Evolutionary conservation across 2,888 invertebrate species (phyloP).

Genomic region (Erebia ligea): DNA sequence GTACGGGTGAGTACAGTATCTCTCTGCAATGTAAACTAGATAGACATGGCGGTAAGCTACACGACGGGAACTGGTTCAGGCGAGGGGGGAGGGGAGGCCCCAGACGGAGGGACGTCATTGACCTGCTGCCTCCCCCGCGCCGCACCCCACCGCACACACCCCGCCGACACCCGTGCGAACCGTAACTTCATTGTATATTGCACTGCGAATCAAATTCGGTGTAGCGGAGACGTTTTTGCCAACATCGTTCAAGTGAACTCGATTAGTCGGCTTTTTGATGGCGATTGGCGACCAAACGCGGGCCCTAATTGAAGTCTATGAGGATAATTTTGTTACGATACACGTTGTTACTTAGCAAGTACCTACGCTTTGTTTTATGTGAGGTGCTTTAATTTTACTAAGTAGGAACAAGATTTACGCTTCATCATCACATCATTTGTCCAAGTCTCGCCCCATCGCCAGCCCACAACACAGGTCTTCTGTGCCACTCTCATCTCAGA

Average conservation of each 20-base stretch:
- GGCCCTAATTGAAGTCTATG: slow-evolving; percentile 34
- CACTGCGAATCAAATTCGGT: slow-evolving; percentile 72
- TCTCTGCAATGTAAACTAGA: slow-evolving; percentile 64
- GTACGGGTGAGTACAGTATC: slow-evolving; percentile 47
- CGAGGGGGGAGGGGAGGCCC: slow-evolving; percentile 56
- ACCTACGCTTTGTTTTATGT: not conserved
- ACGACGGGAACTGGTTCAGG: slow-evolving; percentile 61
- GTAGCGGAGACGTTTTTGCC: slow-evolving; percentile 61
- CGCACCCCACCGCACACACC: slow-evolving; percentile 42
- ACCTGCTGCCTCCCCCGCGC: slow-evolving; percentile 63
- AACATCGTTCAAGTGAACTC: slow-evolving; percentile 42
- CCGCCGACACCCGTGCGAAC: slow-evolving; percentile 67
- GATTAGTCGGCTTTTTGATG: slow-evolving; percentile 44
- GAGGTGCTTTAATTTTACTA: not conserved
- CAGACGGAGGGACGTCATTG: slow-evolving; percentile 80
- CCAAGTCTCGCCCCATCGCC: no score
- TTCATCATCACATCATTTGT: no score
- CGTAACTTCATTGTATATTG: slow-evolving; percentile 75
- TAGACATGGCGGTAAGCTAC: slow-evolving; percentile 72
- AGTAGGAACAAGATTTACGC: no score
- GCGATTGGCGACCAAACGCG: slow-evolving; percentile 16
- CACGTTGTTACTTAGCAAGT: not conserved
- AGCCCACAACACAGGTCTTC: no score
- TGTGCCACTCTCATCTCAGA: no score
- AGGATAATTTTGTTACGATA: slow-evolving; percentile 28